Percentiles rank a stretch among this genome's conserved stretches.
Conservation (phyloP, 2,888 invertebrate species). For the Scaptomyza cyrtandrae region DNA sequence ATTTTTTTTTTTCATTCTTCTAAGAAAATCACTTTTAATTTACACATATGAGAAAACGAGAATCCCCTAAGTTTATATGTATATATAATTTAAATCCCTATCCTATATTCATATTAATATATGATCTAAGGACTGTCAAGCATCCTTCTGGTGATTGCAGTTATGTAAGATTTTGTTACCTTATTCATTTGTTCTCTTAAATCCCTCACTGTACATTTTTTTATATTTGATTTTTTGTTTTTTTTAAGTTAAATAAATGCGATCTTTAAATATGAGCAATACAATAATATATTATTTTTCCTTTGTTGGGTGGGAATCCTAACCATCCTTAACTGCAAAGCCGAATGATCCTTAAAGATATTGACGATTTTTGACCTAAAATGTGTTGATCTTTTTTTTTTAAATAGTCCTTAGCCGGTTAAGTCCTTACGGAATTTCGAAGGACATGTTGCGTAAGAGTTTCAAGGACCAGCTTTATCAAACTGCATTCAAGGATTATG, state of each 20-base stretch:
- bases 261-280: slow-evolving; percentile 34
- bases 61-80: slow-evolving; percentile 11
- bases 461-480: background rate
- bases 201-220: background rate
- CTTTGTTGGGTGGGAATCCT: background rate
- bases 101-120: slow-evolving; percentile 4
- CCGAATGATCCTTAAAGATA: no score
- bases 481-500: background rate
- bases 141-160: background rate
- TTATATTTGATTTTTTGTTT: slow-evolving; percentile 14
- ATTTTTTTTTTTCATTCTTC: slow-evolving; percentile 16
- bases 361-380: no score
- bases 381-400: no score
- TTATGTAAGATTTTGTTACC: background rate
- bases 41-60: background rate
- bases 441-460: background rate
- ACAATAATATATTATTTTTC: slow-evolving; percentile 12
- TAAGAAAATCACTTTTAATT: background rate
- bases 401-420: no score
- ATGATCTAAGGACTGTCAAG: no score
- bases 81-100: slow-evolving; percentile 9
- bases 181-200: slow-evolving; percentile 1
- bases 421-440: background rate
- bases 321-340: background rate
- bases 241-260: slow-evolving; percentile 34